These are phyloP conservation scores for Achlya flavicornis DNA, from an alignment of 2,888 invertebrate genomes.

Conservation along the genomic window DNA sequence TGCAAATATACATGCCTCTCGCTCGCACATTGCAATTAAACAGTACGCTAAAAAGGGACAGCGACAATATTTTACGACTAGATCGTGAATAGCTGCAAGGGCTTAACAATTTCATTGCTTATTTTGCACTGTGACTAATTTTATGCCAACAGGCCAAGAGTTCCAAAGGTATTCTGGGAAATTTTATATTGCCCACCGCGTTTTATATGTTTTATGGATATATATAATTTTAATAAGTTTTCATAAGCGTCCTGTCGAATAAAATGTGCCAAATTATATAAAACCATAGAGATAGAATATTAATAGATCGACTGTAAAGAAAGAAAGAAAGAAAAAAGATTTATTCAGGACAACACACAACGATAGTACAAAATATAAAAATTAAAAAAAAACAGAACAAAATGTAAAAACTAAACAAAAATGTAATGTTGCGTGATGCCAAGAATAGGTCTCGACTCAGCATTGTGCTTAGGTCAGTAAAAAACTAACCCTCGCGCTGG, in stretches of 20 bases:
- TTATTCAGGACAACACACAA: no score
- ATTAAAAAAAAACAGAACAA: no score
- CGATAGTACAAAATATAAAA: no score
- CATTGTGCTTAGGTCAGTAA: no score
- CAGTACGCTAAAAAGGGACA: slow-evolving; percentile 43
- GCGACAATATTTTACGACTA: slow-evolving; percentile 65
- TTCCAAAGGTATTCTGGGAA: slow-evolving; percentile 56
- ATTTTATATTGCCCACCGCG: slow-evolving; percentile 30
- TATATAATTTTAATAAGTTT: slow-evolving; percentile 29
- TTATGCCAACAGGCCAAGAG: slow-evolving; percentile 62
- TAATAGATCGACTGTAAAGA: no score
- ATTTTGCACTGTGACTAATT: slow-evolving; percentile 78
- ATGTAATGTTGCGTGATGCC: no score
- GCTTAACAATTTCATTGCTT: slow-evolving; percentile 73
- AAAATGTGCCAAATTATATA: no score
- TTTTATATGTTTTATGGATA: slow-evolving; percentile 5
- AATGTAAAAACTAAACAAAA: no score
- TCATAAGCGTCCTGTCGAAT: slow-evolving; percentile 16
- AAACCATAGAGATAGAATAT: no score
- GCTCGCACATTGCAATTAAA: slow-evolving; percentile 35
- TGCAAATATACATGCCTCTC: slow-evolving; percentile 50
- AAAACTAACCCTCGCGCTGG: no score
- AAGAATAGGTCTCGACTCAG: no score
- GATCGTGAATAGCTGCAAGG: slow-evolving; percentile 68
- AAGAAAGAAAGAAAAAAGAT: no score